Evolutionary conservation across 2,113 vertebrate genomes (phyloP).

Genomic region (Peromyscus polionotus): DNA sequence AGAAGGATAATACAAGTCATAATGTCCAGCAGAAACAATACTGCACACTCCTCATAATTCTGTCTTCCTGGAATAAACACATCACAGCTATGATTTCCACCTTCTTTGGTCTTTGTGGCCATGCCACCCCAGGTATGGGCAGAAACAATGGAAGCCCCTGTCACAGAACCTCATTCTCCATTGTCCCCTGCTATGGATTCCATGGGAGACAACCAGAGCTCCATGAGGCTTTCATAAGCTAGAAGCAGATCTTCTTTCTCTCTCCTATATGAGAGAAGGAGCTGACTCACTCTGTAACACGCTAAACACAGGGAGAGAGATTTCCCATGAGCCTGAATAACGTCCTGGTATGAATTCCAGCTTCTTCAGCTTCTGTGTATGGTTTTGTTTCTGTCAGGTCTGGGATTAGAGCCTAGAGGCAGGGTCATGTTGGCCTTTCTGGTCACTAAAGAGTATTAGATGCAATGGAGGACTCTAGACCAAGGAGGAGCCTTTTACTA

Average conservation of each 20-base stretch:
- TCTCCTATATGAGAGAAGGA: neutral
- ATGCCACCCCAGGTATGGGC: neutral
- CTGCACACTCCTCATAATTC: neutral
- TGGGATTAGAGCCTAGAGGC: neutral
- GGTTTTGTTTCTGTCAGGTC: too few species aligned
- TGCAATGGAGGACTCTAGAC: neutral
- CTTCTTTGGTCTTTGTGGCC: neutral
- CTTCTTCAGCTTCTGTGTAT: neutral
- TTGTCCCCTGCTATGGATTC: neutral
- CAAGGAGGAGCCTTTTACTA: neutral
- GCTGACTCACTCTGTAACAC: neutral
- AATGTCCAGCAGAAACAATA: neutral
- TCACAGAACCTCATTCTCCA: neutral
- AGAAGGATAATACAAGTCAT: neutral
- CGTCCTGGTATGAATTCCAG: neutral
- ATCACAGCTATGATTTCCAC: neutral
- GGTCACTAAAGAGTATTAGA: neutral
- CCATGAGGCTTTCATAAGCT: neutral
- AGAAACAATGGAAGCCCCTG: neutral
- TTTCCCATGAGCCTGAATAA: neutral
- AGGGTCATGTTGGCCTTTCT: neutral
- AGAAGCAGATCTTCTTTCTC: neutral
- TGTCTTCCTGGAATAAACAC: neutral
- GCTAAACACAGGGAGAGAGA: neutral
- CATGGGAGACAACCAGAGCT: neutral